Evolutionary conservation across 2,797 vertebrate species (phyloP).

Genomic region (Prunella strophiata): DNA sequence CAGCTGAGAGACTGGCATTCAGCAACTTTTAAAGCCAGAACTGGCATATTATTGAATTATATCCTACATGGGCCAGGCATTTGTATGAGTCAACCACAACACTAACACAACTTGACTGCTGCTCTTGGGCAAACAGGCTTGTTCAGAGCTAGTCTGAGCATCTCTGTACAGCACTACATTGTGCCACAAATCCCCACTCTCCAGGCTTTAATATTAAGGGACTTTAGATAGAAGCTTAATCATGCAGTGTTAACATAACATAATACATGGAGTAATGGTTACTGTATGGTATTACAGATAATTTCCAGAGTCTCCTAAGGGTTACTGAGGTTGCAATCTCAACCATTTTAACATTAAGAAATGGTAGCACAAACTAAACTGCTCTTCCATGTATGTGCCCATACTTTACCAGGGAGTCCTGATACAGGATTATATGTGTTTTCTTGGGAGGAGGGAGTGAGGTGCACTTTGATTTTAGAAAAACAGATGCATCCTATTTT

Average conservation of each 20-base stretch:
- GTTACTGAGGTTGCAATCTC: not conserved
- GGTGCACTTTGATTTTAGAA: not conserved
- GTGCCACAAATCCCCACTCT: not conserved
- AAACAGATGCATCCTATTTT: not conserved
- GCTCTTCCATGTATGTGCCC: not conserved
- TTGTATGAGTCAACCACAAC: constrained; percentile 36
- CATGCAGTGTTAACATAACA: not conserved
- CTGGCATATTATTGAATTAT: constrained; percentile 44
- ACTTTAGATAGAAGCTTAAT: not conserved
- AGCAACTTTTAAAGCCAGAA: constrained; percentile 16
- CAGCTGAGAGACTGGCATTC: constrained; percentile 29
- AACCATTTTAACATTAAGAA: not conserved
- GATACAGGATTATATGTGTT: not conserved
- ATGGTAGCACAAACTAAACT: not conserved
- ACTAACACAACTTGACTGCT: constrained; percentile 11
- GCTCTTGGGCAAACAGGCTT: constrained; percentile 2
- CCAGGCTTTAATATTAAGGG: not conserved
- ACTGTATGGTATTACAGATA: not conserved
- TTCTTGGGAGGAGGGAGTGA: not conserved
- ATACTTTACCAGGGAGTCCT: not conserved
- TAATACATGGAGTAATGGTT: not conserved
- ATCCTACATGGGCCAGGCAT: constrained; percentile 5
- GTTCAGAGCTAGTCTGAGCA: not conserved
- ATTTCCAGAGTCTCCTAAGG: not conserved
- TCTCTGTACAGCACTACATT: not conserved